Conservation (phyloP, 1,140 invertebrate genomes). For the Drosophila guanche region DNA sequence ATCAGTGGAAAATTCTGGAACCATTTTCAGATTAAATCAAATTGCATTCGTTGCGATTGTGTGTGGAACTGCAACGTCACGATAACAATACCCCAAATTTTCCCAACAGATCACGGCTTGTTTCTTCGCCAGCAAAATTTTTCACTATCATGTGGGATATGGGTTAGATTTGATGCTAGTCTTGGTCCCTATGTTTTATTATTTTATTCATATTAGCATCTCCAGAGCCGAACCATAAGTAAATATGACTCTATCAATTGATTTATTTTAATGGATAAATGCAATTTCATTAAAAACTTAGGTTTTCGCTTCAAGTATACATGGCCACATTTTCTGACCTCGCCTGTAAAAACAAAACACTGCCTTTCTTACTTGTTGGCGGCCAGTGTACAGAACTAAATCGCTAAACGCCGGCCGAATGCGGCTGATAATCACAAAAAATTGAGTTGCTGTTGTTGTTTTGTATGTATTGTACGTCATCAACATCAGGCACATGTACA, state of each 20-base stretch:
- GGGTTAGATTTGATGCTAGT: no score
- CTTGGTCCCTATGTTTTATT: no score
- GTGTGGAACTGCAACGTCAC: conserved; percentile 21
- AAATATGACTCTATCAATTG: no score
- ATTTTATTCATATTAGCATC: no score
- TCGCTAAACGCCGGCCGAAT: conserved; percentile 22
- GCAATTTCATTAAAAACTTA: no score
- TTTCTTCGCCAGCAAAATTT: not conserved
- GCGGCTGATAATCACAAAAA: conserved; percentile 60
- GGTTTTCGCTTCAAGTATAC: no score
- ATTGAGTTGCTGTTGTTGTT: conserved; percentile 49
- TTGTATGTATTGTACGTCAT: conserved; percentile 11
- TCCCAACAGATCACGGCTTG: conserved; percentile 11
- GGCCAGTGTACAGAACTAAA: conserved; percentile 14
- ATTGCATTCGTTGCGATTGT: conserved; percentile 7
- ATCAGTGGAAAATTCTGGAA: conserved; percentile 62
- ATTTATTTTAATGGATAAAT: no score
- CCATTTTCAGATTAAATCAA: not conserved
- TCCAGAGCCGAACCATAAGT: no score
- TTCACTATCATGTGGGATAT: no score
- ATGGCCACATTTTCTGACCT: not conserved
- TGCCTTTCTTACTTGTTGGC: conserved; percentile 8
- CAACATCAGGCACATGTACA: conserved; percentile 47
- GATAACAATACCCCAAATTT: conserved; percentile 6
- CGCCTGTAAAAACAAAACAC: conserved; percentile 1